phyloP scores from a whole-genome alignment of 2,888 invertebrate genomes.

The Polydrusus tereticollis region DNA sequence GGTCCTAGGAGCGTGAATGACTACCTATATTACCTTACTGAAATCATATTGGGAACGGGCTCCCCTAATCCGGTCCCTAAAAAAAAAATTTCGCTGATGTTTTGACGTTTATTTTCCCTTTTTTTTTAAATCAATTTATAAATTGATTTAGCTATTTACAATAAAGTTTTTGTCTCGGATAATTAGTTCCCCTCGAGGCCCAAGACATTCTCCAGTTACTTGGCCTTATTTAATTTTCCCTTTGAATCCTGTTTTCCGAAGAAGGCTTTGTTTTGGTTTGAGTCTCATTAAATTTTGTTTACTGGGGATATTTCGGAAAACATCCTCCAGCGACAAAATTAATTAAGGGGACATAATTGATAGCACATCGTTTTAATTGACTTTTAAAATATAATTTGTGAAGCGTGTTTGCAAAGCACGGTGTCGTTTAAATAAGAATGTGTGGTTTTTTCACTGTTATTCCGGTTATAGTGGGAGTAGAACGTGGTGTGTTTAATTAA shows the following conservation, averaged over 20 bases:
- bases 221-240: conserved; percentile 32
- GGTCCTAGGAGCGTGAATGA: too few species aligned
- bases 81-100: too few species aligned
- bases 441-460: too few species aligned
- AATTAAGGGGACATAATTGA: conserved; percentile 26
- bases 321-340: conserved; percentile 21
- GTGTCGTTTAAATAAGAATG: too few species aligned
- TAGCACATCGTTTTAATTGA: conserved; percentile 1
- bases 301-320: conserved; percentile 24
- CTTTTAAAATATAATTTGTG: conserved; percentile 5
- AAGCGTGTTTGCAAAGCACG: too few species aligned
- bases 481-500: too few species aligned
- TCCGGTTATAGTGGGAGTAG: too few species aligned
- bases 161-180: conserved; percentile 8
- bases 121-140: neutral
- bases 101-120: neutral
- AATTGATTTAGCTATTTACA: neutral
- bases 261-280: conserved; percentile 32
- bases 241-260: conserved; percentile 17
- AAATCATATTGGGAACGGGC: too few species aligned
- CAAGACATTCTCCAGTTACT: conserved; percentile 22
- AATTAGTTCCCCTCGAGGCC: conserved; percentile 32
- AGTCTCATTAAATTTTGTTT: conserved; percentile 44
- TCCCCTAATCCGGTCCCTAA: too few species aligned
- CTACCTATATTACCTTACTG: too few species aligned